Base-by-base conservation (phyloP, 2,888 invertebrate genomes). In the Copidosoma aretas region DNA sequence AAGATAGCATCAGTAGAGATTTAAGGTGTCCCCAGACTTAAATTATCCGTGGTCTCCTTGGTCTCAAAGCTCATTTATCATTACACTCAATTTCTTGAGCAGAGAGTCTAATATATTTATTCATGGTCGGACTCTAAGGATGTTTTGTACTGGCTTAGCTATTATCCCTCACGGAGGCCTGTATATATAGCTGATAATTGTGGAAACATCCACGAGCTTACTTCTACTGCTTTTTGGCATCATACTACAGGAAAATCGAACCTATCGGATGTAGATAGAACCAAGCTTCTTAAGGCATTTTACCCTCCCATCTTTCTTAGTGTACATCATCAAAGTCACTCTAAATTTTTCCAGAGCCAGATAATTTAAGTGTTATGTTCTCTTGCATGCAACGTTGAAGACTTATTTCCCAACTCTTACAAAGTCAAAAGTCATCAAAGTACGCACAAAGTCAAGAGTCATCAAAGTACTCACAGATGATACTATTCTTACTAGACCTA, bases 61-160 rank as follows among this genome's bases (percentile, higher is more conserved):
- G 61, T 73, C 8, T 17, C 65, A 1, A 58, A 62, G 19, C 57
- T 73, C 19, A 25, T 67, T 15, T 10, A 43, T 10, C 56, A 66
- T 3, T 64, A 57, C 4, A 14, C 43, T 46, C 46, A 21, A 10
- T 41, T 51, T 0, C 39, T 71, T 19, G 51, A 59, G 0, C 12
- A 62, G 14, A 12, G 51, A 41, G 19, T 41, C 0, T 15, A 19
- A 1, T 54, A 56, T n/a, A 64, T 71, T 12, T 17, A 58, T 46
- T 46, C 63, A 24, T 75, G 71, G 74, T 74, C 77, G 5, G 77
- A 77, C 64, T 76, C 77, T 15, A 67, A 71, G n/a, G 73, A 75
- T 14, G 74, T 74, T 10, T 67, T 76, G 53, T 64, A 3, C 32
- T 32, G 32, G 32, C 32, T 32, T 8, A 32, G 32, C 3, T 32